Evolutionary conservation across 2,888 invertebrate genomes (phyloP).

Genomic region (Synergus japonicus): DNA sequence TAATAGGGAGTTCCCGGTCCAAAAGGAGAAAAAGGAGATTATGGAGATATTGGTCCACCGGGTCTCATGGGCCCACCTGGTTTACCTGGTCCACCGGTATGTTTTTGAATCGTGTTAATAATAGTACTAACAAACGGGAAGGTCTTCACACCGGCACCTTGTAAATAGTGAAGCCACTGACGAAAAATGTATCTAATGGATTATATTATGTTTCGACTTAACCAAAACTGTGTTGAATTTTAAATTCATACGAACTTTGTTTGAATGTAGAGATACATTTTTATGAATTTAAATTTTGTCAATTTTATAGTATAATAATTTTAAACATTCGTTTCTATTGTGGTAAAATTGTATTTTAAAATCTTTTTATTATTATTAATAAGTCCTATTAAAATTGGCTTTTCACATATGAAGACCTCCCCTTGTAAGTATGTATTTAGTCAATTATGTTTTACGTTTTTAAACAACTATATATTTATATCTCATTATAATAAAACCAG

Average conservation of each 20-base stretch:
- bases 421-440: neutral
- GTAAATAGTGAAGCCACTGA: no score
- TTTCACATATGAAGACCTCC: conserved; percentile 80
- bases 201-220: no score
- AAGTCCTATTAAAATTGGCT: neutral
- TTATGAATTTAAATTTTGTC: no score
- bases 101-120: conserved; percentile 51
- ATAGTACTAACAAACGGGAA: neutral
- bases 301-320: no score
- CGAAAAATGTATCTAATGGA: no score
- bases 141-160: no score
- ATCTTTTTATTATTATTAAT: no score
- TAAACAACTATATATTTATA: neutral
- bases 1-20: conserved; percentile 88
- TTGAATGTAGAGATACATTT: no score
- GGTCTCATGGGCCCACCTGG: conserved; percentile 97
- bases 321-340: no score
- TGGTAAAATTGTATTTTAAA: no score
- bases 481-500: conserved; percentile 58
- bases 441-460: neutral
- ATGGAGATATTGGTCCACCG: conserved; percentile 94
- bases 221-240: no score
- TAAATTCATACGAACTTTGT: no score
- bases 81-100: conserved; percentile 80
- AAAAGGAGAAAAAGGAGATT: conserved; percentile 92